Evolutionary conservation across 2,888 invertebrate species (phyloP).

Genomic region (Nomada ferruginata): DNA sequence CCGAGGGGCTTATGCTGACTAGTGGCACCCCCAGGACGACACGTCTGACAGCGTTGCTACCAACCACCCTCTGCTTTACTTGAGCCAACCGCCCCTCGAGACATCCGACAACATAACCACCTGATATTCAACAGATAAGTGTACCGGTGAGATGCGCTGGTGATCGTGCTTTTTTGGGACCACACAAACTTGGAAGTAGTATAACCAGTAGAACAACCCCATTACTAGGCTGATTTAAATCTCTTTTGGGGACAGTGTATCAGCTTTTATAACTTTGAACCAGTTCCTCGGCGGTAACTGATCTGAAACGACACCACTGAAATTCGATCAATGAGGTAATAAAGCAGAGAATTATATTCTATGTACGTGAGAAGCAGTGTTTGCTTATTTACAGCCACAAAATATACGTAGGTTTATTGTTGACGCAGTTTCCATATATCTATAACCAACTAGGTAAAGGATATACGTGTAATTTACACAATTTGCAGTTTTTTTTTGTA

Average conservation of each 20-base stretch:
- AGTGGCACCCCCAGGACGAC: slow-evolving; percentile 77
- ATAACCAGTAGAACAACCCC: background rate
- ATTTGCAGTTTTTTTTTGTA: background rate
- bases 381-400: too few species aligned
- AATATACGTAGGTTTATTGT: too few species aligned
- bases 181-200: slow-evolving; percentile 1
- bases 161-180: slow-evolving; percentile 26
- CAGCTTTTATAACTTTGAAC: slow-evolving; percentile 29
- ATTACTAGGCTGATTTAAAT: slow-evolving; percentile 39
- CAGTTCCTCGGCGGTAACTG: slow-evolving; percentile 15
- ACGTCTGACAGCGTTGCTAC: slow-evolving; percentile 66
- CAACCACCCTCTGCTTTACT: slow-evolving; percentile 56
- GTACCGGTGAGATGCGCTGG: slow-evolving; percentile 22
- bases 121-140: slow-evolving; percentile 64
- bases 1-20: slow-evolving; percentile 79
- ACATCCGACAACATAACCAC: slow-evolving; percentile 67
- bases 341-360: background rate
- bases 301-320: background rate
- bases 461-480: background rate
- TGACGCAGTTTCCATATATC: too few species aligned
- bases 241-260: slow-evolving; percentile 38
- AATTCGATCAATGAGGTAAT: background rate
- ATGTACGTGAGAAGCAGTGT: too few species aligned
- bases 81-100: slow-evolving; percentile 66
- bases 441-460: background rate